Conservation (phyloP, 2,113 vertebrate species). For the Danionella cerebrum region DNA sequence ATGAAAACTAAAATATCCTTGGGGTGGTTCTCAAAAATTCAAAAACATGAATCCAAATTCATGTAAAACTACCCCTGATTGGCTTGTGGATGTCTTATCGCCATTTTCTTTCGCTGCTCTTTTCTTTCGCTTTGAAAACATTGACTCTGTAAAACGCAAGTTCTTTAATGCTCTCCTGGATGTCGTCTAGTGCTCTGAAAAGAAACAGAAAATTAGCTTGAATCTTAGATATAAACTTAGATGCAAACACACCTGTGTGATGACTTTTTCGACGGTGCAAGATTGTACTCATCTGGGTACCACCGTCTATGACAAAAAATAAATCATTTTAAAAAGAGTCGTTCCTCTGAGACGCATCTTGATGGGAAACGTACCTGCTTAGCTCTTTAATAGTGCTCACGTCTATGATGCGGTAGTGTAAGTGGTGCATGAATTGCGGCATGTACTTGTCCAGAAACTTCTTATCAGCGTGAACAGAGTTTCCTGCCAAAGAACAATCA, state of each 20-base stretch:
- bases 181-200: slow-evolving; percentile 86
- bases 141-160: slow-evolving; percentile 85
- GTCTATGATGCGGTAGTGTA: slow-evolving; percentile 82
- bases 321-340: not conserved
- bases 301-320: slow-evolving; percentile 70
- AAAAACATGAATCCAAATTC: not conserved
- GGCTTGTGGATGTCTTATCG: slow-evolving; percentile 48
- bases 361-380: slow-evolving; percentile 69
- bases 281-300: slow-evolving; percentile 84
- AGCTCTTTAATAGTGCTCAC: slow-evolving; percentile 98
- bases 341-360: too few species aligned
- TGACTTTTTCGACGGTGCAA: slow-evolving; percentile 81
- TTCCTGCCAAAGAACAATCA: slow-evolving; percentile 48
- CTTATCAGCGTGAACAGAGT: slow-evolving; percentile 77
- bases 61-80: not conserved
- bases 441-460: slow-evolving; percentile 95
- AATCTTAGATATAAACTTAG: too few species aligned
- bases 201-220: slow-evolving; percentile 33
- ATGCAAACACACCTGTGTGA: slow-evolving; percentile 79
- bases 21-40: too few species aligned
- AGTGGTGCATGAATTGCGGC: slow-evolving; percentile 87
- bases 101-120: slow-evolving; percentile 74
- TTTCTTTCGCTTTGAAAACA: slow-evolving; percentile 85
- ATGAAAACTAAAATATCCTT: too few species aligned
- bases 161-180: slow-evolving; percentile 91